phyloP scores from a whole-genome alignment of 2,888 invertebrate genomes.

The Ochropleura plecta region DNA sequence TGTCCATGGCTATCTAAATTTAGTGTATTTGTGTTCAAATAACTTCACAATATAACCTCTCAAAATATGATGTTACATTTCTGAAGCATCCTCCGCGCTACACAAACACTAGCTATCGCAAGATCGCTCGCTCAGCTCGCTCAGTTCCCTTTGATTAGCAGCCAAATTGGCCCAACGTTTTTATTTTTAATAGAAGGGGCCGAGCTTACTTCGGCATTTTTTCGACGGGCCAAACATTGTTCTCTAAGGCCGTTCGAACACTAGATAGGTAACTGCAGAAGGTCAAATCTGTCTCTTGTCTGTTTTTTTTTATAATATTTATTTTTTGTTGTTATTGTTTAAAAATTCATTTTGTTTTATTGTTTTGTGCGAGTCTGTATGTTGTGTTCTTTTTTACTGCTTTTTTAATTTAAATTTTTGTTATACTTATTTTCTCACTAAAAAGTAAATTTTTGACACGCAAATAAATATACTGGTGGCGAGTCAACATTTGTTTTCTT shows the following conservation, averaged over 20 bases:
- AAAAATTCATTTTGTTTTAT: too few species aligned
- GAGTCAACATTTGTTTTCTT: too few species aligned
- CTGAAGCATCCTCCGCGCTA: constrained; percentile 21
- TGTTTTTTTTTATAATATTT: too few species aligned
- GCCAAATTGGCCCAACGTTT: constrained; percentile 73
- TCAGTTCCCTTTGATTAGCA: constrained; percentile 75
- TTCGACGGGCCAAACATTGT: constrained; percentile 65
- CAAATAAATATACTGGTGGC: too few species aligned
- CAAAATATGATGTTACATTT: constrained; percentile 47
- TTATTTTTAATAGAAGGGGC: constrained; percentile 75
- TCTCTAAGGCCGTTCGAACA: constrained; percentile 32
- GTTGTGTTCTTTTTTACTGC: too few species aligned
- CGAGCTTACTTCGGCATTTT: constrained; percentile 68
- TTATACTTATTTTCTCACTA: too few species aligned
- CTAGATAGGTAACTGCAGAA: neutral
- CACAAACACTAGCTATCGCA: constrained; percentile 62
- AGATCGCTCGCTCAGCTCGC: constrained; percentile 70
- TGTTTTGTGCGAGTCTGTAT: too few species aligned
- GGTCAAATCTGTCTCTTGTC: neutral
- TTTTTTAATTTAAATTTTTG: too few species aligned
- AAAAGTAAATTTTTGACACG: too few species aligned
- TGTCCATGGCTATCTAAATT: too few species aligned
- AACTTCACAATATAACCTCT: constrained; percentile 10
- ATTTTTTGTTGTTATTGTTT: too few species aligned
- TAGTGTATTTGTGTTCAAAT: neutral